Evolutionary conservation across 64 coral and sea anemone species (phyloP), one percentile per base, ranked within the genome.

Genomic region (Montipora foliosa): DNA sequence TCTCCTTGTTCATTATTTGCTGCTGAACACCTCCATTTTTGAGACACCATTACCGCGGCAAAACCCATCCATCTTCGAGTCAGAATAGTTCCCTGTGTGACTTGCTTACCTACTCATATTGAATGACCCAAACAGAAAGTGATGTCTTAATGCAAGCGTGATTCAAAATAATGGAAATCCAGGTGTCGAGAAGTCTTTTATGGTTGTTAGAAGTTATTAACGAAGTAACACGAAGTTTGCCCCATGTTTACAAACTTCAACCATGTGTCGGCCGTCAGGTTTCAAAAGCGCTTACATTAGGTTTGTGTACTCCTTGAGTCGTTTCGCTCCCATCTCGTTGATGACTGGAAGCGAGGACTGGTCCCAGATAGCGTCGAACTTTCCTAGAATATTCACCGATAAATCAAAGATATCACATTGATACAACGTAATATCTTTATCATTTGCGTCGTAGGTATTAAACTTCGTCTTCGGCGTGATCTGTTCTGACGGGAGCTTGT

Each of bases 311-410:
- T 86, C 64, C 46, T 86, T 71, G 14, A 86, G 82, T 49, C 66
- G 62, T 67, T 49, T 25, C 19, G 45, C 47, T 9, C 82, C 82
- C 82, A 86, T 86, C 17, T 67, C 82, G 19, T 86, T 86, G 44
- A 86, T 72, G 5, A 86, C 66, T 12, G 82, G 82, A 4, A 86
- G 68, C 10, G 66, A 62, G 0, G 82, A 86, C 66, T 86, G 82
- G 49, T 86, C 82, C 82, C 82, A 86, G 82, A 86, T 86, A 19
- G 64, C 82, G 47, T 86, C 82, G 12, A 86, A 86, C 47, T 86
- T 17, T 0, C 82, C 47, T 2, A 66, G 20, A 11, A 69, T 64
- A 19, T 72, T 8, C 8, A 21, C 44, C 8, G 46, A 49, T 44
- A 49, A 50, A 86, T 86, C 66, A 50, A 86, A 86, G 14, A 86